Evolutionary conservation across 1,140 invertebrate genomes (phyloP).

Genomic region (Saxidomus purpurata): DNA sequence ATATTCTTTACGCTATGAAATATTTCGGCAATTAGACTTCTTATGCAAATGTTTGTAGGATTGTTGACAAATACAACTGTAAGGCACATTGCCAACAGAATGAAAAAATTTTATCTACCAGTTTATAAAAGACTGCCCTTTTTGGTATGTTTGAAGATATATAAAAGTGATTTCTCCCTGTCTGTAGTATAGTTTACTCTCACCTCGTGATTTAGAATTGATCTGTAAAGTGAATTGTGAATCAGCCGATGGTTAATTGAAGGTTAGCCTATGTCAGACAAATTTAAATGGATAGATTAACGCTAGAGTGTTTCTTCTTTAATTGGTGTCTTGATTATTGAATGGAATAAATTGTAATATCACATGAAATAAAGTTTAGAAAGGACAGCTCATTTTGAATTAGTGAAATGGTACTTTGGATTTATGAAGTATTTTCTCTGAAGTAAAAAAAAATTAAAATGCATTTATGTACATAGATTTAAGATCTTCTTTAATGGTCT

Average conservation of each 20-base stretch:
- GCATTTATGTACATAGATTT: not conserved
- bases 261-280: conserved; percentile 25
- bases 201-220: not conserved
- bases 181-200: not conserved
- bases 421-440: not conserved
- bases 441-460: not conserved
- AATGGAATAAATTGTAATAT: not conserved
- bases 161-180: not conserved
- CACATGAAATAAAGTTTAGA: not conserved
- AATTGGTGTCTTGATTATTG: not conserved
- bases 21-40: not conserved
- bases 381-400: not conserved
- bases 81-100: not conserved
- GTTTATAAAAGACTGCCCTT: not conserved
- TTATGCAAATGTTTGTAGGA: not conserved
- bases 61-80: not conserved
- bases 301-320: not conserved
- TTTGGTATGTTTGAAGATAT: not conserved
- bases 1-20: too few relatives aligned
- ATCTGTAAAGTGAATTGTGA: not conserved
- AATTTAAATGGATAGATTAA: conserved; percentile 20
- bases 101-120: conserved; percentile 3
- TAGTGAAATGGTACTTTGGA: not conserved
- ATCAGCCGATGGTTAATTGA: conserved; percentile 12
- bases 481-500: not conserved